phyloP scores from a whole-genome alignment of 2,113 vertebrate species.

The Rynchops niger region DNA sequence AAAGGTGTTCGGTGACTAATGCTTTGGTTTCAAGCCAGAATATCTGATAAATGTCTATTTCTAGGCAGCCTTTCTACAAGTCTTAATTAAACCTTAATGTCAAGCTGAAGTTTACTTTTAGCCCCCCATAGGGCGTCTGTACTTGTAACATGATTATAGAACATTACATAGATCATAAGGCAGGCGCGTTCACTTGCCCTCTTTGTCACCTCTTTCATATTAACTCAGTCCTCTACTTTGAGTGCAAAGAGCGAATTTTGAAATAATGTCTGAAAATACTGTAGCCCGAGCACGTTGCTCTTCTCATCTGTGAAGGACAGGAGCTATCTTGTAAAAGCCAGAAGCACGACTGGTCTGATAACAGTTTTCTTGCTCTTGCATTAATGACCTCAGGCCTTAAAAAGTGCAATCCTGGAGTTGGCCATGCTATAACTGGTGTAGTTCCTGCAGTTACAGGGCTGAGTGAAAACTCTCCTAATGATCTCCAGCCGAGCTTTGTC shows the following conservation, averaged over 20 bases:
- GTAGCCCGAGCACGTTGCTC: not conserved
- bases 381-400: not conserved
- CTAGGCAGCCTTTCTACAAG: constrained; percentile 75
- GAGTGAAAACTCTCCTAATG: not conserved
- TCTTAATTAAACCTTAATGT: constrained; percentile 85
- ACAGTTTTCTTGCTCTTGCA: not conserved
- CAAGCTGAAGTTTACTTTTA: constrained; percentile 77
- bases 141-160: constrained; percentile 29
- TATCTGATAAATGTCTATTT: constrained; percentile 82
- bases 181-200: not conserved
- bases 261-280: not conserved
- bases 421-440: not conserved
- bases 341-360: not conserved
- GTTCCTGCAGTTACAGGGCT: not conserved
- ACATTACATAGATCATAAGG: not conserved
- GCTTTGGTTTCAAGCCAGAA: constrained; percentile 81
- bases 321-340: not conserved
- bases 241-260: not conserved
- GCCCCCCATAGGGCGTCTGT: constrained; percentile 4
- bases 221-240: not conserved
- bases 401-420: not conserved
- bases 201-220: not conserved
- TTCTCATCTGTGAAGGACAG: not conserved
- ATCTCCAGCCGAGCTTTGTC: not conserved
- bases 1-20: constrained; percentile 85